phyloP scores from a whole-genome alignment of 2,113 vertebrate genomes.

The Chamaetylas fuelleborni region DNA sequence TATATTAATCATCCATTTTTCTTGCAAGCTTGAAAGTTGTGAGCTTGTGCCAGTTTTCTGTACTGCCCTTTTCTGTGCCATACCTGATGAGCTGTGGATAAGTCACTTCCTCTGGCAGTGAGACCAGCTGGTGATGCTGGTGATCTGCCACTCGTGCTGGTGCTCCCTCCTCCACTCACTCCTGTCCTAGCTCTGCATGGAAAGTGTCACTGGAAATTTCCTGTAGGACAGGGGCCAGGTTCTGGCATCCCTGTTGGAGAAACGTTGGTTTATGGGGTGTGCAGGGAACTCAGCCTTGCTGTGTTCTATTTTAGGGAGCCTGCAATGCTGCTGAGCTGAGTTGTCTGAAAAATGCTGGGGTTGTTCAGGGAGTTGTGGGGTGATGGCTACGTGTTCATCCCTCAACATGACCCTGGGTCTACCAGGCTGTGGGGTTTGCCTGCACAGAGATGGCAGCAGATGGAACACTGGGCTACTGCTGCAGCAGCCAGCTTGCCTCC shows the following conservation, averaged over 20 bases:
- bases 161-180: not conserved
- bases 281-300: not conserved
- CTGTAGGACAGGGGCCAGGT: not conserved
- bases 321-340: not conserved
- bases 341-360: not conserved
- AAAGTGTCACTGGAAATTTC: not conserved
- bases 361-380: not conserved
- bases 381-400: fast-evolving
- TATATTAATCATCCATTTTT: constrained; percentile 41
- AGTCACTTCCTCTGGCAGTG: constrained; percentile 57
- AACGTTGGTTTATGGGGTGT: not conserved
- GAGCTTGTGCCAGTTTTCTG: constrained; percentile 2
- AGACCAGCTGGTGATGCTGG: constrained; percentile 27
- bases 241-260: not conserved
- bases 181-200: not conserved
- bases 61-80: not conserved
- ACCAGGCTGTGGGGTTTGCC: not conserved
- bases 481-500: not conserved
- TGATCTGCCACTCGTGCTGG: not conserved
- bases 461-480: not conserved
- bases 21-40: not conserved
- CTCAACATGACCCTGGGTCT: not conserved
- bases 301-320: not conserved
- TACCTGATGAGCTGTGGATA: constrained; percentile 26
- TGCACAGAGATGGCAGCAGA: not conserved